Evolutionary conservation across 2,113 vertebrate genomes (phyloP).

Genomic region (Cottus gobio): DNA sequence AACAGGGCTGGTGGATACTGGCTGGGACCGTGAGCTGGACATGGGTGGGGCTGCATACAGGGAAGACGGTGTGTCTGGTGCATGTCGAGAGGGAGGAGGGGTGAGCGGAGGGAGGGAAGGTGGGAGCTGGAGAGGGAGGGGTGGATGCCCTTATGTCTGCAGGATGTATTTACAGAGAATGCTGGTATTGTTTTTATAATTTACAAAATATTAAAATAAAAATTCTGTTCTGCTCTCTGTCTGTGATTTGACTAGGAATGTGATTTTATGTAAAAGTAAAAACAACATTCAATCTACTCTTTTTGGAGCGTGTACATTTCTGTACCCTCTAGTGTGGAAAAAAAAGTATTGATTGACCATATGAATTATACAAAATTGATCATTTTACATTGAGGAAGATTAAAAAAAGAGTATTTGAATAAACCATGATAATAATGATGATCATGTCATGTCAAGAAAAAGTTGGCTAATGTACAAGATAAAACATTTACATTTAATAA

Average conservation of each 20-base stretch:
- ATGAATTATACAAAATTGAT: constrained; percentile 65
- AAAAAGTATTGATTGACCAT: constrained; percentile 70
- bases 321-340: constrained; percentile 37
- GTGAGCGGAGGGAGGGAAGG: constrained; percentile 29
- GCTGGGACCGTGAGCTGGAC: constrained; percentile 61
- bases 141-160: constrained; percentile 36
- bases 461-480: not conserved
- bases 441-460: constrained; percentile 47
- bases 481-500: not conserved
- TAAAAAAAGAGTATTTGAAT: constrained; percentile 65
- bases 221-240: not conserved
- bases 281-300: constrained; percentile 18
- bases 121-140: constrained; percentile 30
- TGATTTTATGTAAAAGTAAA: constrained; percentile 1
- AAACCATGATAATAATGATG: constrained; percentile 58
- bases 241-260: not conserved
- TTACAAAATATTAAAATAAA: not conserved
- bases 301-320: constrained; percentile 36
- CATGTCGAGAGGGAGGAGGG: constrained; percentile 51
- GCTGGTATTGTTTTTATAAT: constrained; percentile 9
- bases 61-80: constrained; percentile 53
- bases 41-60: constrained; percentile 64
- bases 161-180: constrained; percentile 46
- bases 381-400: constrained; percentile 61
- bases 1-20: constrained; percentile 64